Evolutionary conservation across 1,140 invertebrate genomes (phyloP).

Genomic region (Notospermus geniculatus): DNA sequence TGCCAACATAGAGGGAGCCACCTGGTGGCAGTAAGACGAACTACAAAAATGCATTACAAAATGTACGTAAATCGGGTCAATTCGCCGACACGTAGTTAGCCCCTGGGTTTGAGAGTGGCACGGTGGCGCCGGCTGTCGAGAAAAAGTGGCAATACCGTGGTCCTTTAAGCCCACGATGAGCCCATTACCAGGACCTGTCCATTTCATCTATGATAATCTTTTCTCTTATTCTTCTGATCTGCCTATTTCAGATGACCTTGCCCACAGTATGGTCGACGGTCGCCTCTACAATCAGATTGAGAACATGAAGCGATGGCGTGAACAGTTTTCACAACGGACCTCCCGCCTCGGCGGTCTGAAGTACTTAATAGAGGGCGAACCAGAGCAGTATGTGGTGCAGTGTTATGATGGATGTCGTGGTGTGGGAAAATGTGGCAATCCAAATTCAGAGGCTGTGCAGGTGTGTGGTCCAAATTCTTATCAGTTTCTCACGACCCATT

Average conservation of each 20-base stretch:
- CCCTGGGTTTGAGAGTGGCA: too few species aligned
- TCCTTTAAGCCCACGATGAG: too few species aligned
- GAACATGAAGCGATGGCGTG: conserved; percentile 28
- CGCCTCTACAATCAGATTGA: conserved; percentile 32
- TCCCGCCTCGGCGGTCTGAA: conserved; percentile 13
- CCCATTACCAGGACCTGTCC: background rate
- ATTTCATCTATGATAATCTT: background rate
- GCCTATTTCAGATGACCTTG: conserved; percentile 30
- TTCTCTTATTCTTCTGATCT: background rate
- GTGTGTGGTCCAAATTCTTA: conserved; percentile 10
- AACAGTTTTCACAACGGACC: conserved; percentile 1
- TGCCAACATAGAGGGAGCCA: too few species aligned
- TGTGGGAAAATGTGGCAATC: conserved; percentile 32
- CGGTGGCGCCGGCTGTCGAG: too few species aligned
- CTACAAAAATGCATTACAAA: too few species aligned
- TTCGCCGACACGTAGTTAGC: too few species aligned
- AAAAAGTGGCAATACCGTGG: too few species aligned
- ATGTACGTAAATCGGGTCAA: too few species aligned
- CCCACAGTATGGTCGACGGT: conserved; percentile 31
- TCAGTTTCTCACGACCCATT: background rate
- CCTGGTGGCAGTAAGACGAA: too few species aligned
- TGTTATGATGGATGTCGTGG: conserved; percentile 36
- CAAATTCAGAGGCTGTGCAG: conserved; percentile 28
- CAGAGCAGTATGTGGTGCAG: conserved; percentile 32
- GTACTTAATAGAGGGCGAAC: conserved; percentile 32